A percentile compares a stretch with the other conserved stretches of the same genome.
These are phyloP conservation scores for Platorchestia sp. DNA, from an alignment of 1,140 invertebrate genomes.

Conservation along the genomic window DNA sequence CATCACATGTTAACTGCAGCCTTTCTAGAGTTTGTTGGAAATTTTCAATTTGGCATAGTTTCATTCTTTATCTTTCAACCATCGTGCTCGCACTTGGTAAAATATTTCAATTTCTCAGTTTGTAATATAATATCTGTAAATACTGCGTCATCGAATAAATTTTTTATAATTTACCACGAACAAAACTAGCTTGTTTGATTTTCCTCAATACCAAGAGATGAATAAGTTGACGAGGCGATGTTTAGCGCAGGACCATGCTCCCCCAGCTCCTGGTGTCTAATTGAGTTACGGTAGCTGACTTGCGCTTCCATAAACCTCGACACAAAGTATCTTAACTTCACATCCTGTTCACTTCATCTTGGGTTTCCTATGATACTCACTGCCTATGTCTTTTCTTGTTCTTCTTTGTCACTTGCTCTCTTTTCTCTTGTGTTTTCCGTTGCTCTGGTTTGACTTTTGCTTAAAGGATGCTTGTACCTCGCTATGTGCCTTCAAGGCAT, in stretches of 20 bases:
- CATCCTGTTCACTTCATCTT: conserved; percentile 15
- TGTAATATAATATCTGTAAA: conserved; percentile 72
- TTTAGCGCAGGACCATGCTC: conserved; percentile 13
- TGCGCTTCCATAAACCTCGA: neutral
- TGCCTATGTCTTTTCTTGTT: neutral
- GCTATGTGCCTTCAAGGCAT: conserved; percentile 2
- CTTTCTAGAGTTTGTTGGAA: conserved; percentile 17
- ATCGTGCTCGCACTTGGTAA: conserved; percentile 67
- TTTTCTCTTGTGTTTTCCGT: conserved; percentile 1
- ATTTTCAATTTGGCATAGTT: conserved; percentile 41
- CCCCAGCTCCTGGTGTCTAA: conserved; percentile 43
- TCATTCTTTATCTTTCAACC: conserved; percentile 65
- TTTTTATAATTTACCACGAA: conserved; percentile 72
- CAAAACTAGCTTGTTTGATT: conserved; percentile 60
- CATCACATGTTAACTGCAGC: conserved; percentile 26
- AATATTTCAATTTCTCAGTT: conserved; percentile 70
- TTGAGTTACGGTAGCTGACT: conserved; percentile 15
- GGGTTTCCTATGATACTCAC: neutral
- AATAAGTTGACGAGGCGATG: conserved; percentile 15
- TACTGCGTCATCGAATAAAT: conserved; percentile 73
- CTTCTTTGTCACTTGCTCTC: conserved; percentile 19
- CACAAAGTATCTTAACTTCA: neutral
- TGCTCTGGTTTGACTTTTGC: conserved; percentile 26
- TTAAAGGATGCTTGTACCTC: conserved; percentile 3
- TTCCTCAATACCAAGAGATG: conserved; percentile 14